A percentile compares a stretch with the other conserved stretches of the same genome.
These are phyloP conservation scores for Cydia strobilella DNA, from an alignment of 1,140 invertebrate genomes.

Conservation along the genomic window DNA sequence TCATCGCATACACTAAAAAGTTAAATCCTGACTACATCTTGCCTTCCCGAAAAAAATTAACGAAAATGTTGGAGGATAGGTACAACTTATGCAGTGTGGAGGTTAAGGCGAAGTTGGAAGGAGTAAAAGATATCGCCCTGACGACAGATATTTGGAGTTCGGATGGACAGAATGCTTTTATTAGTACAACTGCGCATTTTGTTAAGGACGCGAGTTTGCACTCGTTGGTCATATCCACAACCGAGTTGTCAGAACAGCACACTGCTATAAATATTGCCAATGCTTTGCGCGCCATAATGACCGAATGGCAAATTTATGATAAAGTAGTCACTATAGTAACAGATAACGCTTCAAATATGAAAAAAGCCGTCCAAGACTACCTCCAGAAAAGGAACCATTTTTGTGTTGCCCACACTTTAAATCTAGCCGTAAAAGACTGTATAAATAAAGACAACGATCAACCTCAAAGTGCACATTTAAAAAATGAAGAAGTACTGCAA, in stretches of 20 bases:
- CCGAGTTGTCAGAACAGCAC: neutral
- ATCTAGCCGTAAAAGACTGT: conserved; percentile 43
- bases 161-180: no score
- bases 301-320: neutral
- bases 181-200: neutral
- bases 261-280: conserved; percentile 2
- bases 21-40: no score
- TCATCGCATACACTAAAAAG: no score
- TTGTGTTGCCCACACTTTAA: conserved; percentile 60
- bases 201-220: neutral
- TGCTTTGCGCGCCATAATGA: neutral
- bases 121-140: no score
- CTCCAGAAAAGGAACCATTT: conserved; percentile 62
- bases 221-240: neutral
- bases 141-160: no score
- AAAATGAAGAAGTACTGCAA: conserved; percentile 3
- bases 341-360: conserved; percentile 37
- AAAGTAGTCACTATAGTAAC: conserved; percentile 35
- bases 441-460: neutral
- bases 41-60: no score
- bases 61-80: no score
- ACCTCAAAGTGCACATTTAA: neutral
- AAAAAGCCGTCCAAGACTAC: conserved; percentile 32
- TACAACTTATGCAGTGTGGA: no score
- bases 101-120: no score